Evolutionary conservation across 2,797 vertebrate species (phyloP).

Genomic region (Rhodeus uyekii): DNA sequence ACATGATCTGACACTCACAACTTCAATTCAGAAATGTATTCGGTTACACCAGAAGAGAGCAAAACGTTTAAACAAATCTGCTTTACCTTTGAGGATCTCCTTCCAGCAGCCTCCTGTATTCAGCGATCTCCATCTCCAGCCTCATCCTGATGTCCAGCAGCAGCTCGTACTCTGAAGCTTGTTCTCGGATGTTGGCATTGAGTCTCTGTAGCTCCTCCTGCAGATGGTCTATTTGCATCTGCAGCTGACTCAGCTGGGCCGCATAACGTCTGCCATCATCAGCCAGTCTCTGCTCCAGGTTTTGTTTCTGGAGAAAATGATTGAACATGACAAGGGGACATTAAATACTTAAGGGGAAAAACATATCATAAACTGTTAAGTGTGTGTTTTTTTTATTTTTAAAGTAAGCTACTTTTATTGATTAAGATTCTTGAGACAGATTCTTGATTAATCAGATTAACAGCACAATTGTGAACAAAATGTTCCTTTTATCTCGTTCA

Average conservation of each 20-base stretch:
- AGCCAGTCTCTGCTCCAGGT: constrained; percentile 48
- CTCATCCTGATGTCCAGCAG: constrained; percentile 86
- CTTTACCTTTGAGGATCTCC: constrained; percentile 59
- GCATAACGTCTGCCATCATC: constrained; percentile 50
- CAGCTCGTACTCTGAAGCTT: constrained; percentile 73
- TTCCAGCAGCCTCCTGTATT: constrained; percentile 87
- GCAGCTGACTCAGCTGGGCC: constrained; percentile 61
- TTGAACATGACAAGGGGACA: neutral
- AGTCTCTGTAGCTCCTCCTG: constrained; percentile 67
- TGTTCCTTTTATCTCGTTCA: neutral
- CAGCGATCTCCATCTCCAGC: constrained; percentile 87
- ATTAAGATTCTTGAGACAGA: neutral
- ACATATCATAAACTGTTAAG: neutral
- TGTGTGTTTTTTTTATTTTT: neutral
- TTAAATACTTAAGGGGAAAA: neutral
- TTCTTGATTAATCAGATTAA: no score
- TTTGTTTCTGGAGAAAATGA: constrained; percentile 58
- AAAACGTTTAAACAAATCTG: neutral
- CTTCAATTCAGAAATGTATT: neutral
- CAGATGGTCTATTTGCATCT: constrained; percentile 62
- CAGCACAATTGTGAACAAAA: no score
- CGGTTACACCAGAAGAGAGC: neutral
- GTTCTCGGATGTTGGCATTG: constrained; percentile 57
- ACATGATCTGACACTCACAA: neutral
- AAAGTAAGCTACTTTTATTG: neutral